Evolutionary conservation across 2,888 invertebrate species (phyloP), one percentile per base, ranked within the genome.

Genomic region (Tiphia femorata): DNA sequence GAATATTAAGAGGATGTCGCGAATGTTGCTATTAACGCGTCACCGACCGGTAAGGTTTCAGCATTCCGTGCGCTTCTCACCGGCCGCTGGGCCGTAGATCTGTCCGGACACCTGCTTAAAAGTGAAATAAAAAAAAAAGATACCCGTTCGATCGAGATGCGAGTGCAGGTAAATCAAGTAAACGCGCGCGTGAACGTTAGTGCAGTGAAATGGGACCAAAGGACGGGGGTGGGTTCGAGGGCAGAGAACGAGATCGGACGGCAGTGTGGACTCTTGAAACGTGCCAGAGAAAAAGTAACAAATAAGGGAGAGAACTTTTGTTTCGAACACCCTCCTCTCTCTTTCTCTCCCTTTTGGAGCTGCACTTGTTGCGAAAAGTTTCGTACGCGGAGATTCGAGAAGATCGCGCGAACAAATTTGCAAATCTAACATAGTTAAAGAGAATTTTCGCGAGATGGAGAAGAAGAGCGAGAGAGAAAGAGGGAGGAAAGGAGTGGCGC

Each of bases 241-340:
- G 33, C 33, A 6, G 14, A 8, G 25, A 33, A n/a, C 14, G 33
- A 33, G 12, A n/a, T 14, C 8, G 10, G 33, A 33, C 8, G 29
- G 12, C 33, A 14, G 6, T 33, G 33, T 33, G 14, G 33, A 14
- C 33, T 33, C 33, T 29, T 5, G 29, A 29, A 29, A 6, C 14
- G 12, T 33, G 12, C 33, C 33, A n/a, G 41, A 52, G 30, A 49
- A 30, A 43, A 46, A 40, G 25, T 21, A n/a, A n/a, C n/a, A n/a
- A 19, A 16, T 21, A 21, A 30, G 19, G 42, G 55, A 53, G 44
- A 54, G 58, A 58, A 62, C 65, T 54, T 65, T 62, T 53, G 53
- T 69, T 62, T 43, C 38, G 58, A 58, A 52, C 50, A 64, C 47
- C 55, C 65, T 46, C 40, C 55, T 29, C 47, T 33, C 43, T 44